Conservation (phyloP, 2,113 vertebrate genomes). For the Pedionomus torquatus region DNA sequence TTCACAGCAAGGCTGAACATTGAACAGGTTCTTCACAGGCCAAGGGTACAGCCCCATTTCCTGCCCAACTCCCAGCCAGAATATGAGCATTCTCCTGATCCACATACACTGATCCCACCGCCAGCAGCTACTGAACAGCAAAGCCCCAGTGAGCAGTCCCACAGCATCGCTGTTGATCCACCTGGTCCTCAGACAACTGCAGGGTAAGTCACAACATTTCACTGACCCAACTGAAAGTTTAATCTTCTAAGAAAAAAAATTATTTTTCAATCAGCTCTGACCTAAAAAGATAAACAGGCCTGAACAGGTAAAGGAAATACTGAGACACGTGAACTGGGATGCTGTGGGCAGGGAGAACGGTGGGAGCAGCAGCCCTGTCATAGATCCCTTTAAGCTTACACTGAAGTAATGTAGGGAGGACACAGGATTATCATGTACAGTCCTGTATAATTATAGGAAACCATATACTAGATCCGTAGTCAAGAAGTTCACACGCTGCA, state of each 20-base stretch:
- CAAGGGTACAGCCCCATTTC: not conserved
- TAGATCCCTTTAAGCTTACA: not conserved
- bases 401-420: not conserved
- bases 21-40: not conserved
- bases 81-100: not conserved
- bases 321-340: not conserved
- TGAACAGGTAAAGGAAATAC: not conserved
- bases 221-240: not conserved
- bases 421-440: not conserved
- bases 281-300: not conserved
- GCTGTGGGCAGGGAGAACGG: not conserved
- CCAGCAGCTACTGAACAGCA: fast-evolving
- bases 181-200: not conserved
- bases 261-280: not conserved
- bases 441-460: not conserved
- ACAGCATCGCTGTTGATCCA: fast-evolving
- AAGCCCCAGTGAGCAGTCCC: not conserved
- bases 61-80: not conserved
- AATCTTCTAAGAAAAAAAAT: not conserved
- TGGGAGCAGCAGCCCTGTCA: not conserved
- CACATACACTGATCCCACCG: not conserved
- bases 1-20: not conserved
- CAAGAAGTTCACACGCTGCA: not conserved
- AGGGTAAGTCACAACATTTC: not conserved
- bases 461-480: not conserved